Base-by-base conservation (phyloP, 1,140 invertebrate species). In the Zophobas morio region DNA sequence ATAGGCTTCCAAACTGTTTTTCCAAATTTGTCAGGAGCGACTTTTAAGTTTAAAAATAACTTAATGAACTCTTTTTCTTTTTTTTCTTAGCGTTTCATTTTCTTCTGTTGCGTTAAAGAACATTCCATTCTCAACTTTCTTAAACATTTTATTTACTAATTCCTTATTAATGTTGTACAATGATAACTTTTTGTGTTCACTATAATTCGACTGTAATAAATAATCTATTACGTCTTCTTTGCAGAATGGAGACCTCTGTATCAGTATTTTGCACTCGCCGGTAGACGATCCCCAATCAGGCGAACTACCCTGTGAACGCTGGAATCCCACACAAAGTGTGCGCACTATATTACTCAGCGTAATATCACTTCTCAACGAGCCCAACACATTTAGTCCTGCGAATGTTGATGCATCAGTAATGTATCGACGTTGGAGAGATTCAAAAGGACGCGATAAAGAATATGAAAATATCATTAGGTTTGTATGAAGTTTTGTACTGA, bases 291-390 rank as follows among this genome's bases (percentile, higher is more conserved):
- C 98, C 49, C 98, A 99, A 85, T 99, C 96, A 83, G 98, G 98
- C 5, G 98, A 99, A 87, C 87, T 99, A 81, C 97, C 99, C 0
- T 99, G 97, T 88, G 99, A 99, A 89, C 94, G 98, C 87, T 99
- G 99, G 98, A 99, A 99, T 90, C 99, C 99, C 39, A 99, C 99
- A 73, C 99, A 99, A 89, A 99, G 97, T 87, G 98, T 99, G 77
- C 94, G 98, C 86, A 99, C 98, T 74, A 97, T 99, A 84, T 89
- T 99, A 73, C 90, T 99, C 39, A 99, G 97, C 81, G 98, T 99
- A 60, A 99, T 99, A 82, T 99, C 98, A 32, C 90, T 99, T 54
- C 89, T 99, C 79, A 99, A 99, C 89, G 99, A 99, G 88, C 99
- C 99, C 56, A 99, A 99, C 89, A 99, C 98, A 81, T 99, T 94